Evolutionary conservation across 2,113 vertebrate species (phyloP).

Genomic region (Odontophorus gujanensis): DNA sequence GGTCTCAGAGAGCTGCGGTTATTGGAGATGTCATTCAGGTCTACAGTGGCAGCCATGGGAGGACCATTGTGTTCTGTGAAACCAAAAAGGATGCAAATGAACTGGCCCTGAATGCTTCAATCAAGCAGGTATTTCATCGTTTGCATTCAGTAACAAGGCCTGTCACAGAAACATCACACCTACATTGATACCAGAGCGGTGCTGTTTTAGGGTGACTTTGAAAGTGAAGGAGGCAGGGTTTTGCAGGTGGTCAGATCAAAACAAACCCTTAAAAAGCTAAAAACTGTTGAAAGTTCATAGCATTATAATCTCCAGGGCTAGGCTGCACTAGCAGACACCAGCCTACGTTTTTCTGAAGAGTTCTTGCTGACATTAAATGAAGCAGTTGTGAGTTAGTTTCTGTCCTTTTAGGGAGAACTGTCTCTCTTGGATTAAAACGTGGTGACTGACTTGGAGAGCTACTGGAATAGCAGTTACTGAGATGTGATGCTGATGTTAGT

Average conservation of each 20-base stretch:
- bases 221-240: background rate
- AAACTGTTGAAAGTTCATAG: background rate
- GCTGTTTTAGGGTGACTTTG: background rate
- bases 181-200: background rate
- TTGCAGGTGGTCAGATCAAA: background rate
- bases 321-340: background rate
- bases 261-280: background rate
- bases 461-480: background rate
- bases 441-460: background rate
- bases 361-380: background rate
- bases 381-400: background rate
- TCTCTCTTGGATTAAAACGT: background rate
- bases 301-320: background rate
- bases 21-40: constrained; percentile 93
- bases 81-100: constrained; percentile 96
- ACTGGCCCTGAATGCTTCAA: constrained; percentile 87
- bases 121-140: constrained; percentile 88
- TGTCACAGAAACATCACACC: background rate
- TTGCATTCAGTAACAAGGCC: background rate
- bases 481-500: background rate
- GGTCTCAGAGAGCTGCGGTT: constrained; percentile 91
- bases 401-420: background rate
- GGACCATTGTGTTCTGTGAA: constrained; percentile 93
- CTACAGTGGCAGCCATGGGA: constrained; percentile 92
- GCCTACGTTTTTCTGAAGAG: background rate